These are phyloP conservation scores for Vidua chalybeata DNA, from an alignment of 2,113 vertebrate genomes.

Conservation along the genomic window DNA sequence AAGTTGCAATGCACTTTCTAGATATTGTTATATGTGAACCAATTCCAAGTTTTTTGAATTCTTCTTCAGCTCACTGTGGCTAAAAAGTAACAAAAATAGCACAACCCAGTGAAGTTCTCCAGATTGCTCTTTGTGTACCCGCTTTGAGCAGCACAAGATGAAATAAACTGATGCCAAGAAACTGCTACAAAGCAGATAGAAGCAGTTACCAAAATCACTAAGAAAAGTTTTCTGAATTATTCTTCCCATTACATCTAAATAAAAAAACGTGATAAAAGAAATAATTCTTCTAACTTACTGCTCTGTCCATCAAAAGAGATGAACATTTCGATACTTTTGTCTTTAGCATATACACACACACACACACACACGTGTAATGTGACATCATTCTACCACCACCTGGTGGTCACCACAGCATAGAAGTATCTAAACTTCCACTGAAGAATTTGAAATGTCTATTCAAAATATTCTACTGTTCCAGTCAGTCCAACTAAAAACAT, in stretches of 20 bases:
- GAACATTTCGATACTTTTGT: accelerated
- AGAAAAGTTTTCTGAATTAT: neutral
- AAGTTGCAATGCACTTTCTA: neutral
- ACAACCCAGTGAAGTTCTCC: neutral
- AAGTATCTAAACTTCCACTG: neutral
- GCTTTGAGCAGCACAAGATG: neutral
- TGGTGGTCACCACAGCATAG: neutral
- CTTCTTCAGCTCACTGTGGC: neutral
- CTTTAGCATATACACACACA: neutral
- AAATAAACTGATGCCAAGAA: neutral
- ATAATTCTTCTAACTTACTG: neutral
- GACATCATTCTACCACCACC: conserved; percentile 35
- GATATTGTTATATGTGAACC: neutral
- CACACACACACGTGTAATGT: neutral
- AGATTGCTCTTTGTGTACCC: neutral
- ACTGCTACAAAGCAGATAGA: neutral
- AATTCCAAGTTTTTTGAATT: neutral
- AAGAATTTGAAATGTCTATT: neutral
- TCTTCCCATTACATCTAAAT: neutral
- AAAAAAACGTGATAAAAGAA: neutral
- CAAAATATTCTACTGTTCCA: neutral
- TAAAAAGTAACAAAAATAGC: neutral
- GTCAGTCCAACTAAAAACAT: neutral
- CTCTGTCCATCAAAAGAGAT: neutral
- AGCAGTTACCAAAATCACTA: neutral